Evolutionary conservation across 2,797 vertebrate genomes (phyloP).

Genomic region (Halcyon leucocephala): DNA sequence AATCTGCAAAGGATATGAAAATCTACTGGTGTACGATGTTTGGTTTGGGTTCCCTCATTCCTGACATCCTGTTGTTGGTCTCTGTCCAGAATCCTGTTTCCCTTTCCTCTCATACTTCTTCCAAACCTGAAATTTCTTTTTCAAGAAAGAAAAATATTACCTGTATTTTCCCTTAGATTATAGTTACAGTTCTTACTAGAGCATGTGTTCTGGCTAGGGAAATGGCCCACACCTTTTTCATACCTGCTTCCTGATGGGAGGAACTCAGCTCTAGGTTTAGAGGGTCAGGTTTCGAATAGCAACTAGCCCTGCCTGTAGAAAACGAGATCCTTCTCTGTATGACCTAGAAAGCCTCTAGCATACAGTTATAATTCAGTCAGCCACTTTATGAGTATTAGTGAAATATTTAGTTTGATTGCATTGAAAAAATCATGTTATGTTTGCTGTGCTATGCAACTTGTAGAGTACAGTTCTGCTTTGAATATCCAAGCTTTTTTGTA

Average conservation of each 20-base stretch:
- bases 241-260: background rate
- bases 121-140: background rate
- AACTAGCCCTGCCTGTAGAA: background rate
- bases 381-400: background rate
- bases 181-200: background rate
- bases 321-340: background rate
- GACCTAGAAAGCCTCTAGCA: background rate
- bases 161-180: background rate
- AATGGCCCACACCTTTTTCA: background rate
- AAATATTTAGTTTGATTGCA: background rate
- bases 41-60: background rate
- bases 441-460: background rate
- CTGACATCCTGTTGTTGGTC: background rate
- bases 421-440: background rate
- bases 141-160: background rate
- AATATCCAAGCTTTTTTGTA: background rate
- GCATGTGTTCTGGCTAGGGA: background rate
- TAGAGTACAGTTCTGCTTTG: background rate
- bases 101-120: background rate
- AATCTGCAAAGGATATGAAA: background rate
- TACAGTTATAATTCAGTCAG: background rate
- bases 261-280: background rate
- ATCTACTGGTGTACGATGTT: background rate
- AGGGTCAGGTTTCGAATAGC: background rate
- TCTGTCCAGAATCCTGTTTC: background rate